A percentile compares a stretch with the other conserved stretches of the same genome.
Conservation (phyloP, 2,888 invertebrate genomes). For the Macropis europaea region DNA sequence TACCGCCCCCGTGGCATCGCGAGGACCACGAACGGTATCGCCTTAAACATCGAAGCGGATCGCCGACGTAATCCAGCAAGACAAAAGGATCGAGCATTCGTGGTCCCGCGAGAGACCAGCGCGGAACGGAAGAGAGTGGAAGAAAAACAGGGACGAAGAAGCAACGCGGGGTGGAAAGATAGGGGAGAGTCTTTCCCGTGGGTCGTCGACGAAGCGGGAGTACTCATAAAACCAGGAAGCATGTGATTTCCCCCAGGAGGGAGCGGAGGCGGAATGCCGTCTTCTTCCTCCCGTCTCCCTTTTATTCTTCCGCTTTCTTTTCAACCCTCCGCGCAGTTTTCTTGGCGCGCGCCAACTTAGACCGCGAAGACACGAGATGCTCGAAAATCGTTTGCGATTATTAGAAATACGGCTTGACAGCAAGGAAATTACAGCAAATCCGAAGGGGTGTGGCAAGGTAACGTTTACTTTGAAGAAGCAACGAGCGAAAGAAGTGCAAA, state of each 20-base stretch:
- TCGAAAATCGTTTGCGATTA: too few relatives aligned
- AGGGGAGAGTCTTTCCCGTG: constrained; percentile 59
- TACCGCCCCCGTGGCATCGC: neutral
- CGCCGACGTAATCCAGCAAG: constrained; percentile 66
- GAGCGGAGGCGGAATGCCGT: constrained; percentile 67
- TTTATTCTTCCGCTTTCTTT: constrained; percentile 20
- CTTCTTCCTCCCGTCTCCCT: constrained; percentile 52
- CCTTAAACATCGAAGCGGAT: constrained; percentile 69
- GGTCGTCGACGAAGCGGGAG: constrained; percentile 64
- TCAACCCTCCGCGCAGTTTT: constrained; percentile 1
- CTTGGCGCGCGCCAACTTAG: constrained; percentile 10
- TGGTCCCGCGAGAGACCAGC: constrained; percentile 57
- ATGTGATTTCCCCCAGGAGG: constrained; percentile 77
- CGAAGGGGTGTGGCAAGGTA: too few relatives aligned
- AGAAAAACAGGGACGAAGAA: too few relatives aligned
- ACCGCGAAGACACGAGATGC: too few relatives aligned
- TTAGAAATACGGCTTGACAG: too few relatives aligned
- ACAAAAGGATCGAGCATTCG: constrained; percentile 66
- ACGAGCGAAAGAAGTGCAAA: too few relatives aligned
- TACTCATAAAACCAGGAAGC: constrained; percentile 76
- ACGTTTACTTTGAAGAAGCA: too few relatives aligned
- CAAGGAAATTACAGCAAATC: too few relatives aligned
- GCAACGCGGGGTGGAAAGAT: constrained; percentile 22
- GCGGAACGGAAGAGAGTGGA: constrained; percentile 27
- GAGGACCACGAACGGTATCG: constrained; percentile 6